Evolutionary conservation across 2,888 invertebrate genomes (phyloP).

Genomic region (Mystacides longicornis): DNA sequence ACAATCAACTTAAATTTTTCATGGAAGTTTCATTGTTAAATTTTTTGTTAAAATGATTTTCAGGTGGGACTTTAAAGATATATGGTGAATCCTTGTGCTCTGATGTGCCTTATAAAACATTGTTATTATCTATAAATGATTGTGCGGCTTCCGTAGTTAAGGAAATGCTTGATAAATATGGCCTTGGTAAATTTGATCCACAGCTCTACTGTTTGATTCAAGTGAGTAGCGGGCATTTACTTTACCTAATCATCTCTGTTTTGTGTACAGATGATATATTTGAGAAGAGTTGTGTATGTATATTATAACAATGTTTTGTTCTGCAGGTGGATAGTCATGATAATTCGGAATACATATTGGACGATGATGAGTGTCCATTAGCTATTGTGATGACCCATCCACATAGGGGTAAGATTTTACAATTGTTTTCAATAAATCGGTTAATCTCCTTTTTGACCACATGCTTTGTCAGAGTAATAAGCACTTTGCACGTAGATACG

Average conservation of each 20-base stretch:
- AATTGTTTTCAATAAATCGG: no score
- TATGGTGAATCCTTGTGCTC: slow-evolving; percentile 95
- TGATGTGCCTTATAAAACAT: slow-evolving; percentile 97
- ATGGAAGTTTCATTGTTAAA: no score
- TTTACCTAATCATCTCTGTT: no score
- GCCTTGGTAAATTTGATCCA: slow-evolving; percentile 83
- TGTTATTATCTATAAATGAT: slow-evolving; percentile 88
- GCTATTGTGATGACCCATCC: slow-evolving; percentile 89
- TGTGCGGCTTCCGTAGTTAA: slow-evolving; percentile 86
- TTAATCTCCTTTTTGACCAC: no score
- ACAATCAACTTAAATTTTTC: no score
- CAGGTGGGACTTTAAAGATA: slow-evolving; percentile 83
- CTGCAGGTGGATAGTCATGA: slow-evolving; percentile 31
- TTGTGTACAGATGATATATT: no score
- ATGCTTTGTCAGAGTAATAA: no score
- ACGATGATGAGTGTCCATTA: slow-evolving; percentile 96
- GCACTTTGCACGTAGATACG: no score
- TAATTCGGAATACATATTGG: slow-evolving; percentile 84
- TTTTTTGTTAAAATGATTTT: no score
- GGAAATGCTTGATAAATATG: slow-evolving; percentile 97
- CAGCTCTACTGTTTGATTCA: slow-evolving; percentile 91
- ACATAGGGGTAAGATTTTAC: slow-evolving; percentile 81
- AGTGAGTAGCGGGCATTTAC: no score
- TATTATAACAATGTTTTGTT: neutral
- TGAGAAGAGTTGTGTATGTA: no score